These are phyloP conservation scores for Apamea sordens DNA, from an alignment of 2,888 invertebrate species.

Conservation along the genomic window DNA sequence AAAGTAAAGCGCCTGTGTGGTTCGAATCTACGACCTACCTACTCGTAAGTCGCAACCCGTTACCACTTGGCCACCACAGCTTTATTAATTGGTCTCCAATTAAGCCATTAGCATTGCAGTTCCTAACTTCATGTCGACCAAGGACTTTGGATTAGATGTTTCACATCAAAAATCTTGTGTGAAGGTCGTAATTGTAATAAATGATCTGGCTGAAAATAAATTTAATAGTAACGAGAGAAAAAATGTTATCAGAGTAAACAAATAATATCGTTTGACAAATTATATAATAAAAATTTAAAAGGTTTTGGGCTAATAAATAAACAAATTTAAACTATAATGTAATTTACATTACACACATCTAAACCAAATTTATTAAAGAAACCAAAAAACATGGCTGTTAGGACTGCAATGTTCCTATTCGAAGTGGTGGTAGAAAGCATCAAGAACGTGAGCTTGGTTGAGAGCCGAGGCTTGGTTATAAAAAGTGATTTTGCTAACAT, in stretches of 20 bases:
- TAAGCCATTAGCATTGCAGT: too few relatives aligned
- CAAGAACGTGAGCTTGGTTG: constrained; percentile 78
- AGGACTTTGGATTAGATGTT: neutral
- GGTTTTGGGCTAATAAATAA: constrained; percentile 15
- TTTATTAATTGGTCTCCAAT: too few relatives aligned
- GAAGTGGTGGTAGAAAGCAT: constrained; percentile 85
- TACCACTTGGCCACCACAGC: too few relatives aligned
- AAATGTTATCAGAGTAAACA: constrained; percentile 20
- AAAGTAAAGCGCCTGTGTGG: neutral
- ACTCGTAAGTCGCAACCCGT: too few relatives aligned
- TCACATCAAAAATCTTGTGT: neutral
- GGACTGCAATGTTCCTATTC: constrained; percentile 85
- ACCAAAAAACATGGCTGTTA: constrained; percentile 77
- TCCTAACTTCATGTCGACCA: too few relatives aligned
- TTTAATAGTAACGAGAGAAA: neutral
- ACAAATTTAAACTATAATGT: constrained; percentile 33
- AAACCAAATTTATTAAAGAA: constrained; percentile 57
- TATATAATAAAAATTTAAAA: neutral
- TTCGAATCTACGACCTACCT: too few relatives aligned
- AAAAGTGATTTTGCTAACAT: constrained; percentile 85
- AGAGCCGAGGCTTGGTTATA: constrained; percentile 80
- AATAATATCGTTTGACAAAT: constrained; percentile 7
- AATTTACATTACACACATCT: constrained; percentile 33
- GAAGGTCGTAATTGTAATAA: neutral
- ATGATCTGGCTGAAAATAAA: constrained; percentile 24